These are phyloP conservation scores for Stenodema calcarata DNA, from an alignment of 2,888 invertebrate genomes.

Conservation along the genomic window DNA sequence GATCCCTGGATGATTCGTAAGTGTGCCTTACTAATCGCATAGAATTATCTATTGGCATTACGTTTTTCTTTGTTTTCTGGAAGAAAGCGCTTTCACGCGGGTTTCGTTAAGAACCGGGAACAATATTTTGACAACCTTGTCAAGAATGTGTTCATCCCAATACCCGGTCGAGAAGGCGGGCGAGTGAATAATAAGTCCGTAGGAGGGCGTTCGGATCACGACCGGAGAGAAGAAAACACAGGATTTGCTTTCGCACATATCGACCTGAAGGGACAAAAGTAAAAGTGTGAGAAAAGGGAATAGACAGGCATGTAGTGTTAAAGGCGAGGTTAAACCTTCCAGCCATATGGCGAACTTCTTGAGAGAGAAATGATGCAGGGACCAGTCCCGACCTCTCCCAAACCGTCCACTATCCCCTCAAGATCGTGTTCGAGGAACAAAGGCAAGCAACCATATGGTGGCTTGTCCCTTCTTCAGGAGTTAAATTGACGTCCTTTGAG, in stretches of 20 bases:
- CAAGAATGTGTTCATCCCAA: not conserved
- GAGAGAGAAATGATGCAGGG: slow-evolving; percentile 14
- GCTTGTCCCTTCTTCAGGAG: not conserved
- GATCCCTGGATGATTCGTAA: slow-evolving; percentile 1
- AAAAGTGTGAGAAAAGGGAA: slow-evolving; percentile 13
- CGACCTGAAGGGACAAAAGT: not conserved
- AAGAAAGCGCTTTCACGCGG: not conserved
- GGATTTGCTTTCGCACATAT: slow-evolving; percentile 2
- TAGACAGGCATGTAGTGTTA: slow-evolving; percentile 7
- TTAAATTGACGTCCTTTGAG: slow-evolving; percentile 27
- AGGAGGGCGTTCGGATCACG: not conserved
- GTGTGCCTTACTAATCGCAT: not conserved
- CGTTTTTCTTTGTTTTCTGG: not conserved
- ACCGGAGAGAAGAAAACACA: not conserved
- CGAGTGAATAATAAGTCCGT: not conserved
- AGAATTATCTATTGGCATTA: not conserved
- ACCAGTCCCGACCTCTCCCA: slow-evolving; percentile 22
- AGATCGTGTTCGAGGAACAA: slow-evolving; percentile 20
- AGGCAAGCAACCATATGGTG: slow-evolving; percentile 3
- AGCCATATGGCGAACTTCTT: slow-evolving; percentile 1
- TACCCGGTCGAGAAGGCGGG: not conserved
- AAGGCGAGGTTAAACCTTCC: not conserved
- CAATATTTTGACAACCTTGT: not conserved
- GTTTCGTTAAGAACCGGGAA: not conserved
- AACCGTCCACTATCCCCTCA: slow-evolving; percentile 17